A percentile compares a stretch with the other conserved stretches of the same genome.
Conservation (phyloP, 2,888 invertebrate species). For the Melangyna quadrimaculata region DNA sequence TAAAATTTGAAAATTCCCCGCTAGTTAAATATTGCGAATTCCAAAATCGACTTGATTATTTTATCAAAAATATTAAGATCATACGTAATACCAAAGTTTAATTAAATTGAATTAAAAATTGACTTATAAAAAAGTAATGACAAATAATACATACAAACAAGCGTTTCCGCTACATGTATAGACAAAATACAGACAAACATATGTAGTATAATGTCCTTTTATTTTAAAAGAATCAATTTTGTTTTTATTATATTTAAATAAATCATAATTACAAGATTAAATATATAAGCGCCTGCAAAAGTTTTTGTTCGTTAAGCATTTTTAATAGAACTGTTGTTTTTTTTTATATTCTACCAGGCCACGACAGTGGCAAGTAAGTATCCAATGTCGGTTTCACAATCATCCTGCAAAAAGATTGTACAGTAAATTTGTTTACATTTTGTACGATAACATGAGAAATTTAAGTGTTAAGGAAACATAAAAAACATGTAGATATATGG, state of each 20-base stretch:
- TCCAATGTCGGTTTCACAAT: slow-evolving; percentile 85
- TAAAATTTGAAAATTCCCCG: too few relatives aligned
- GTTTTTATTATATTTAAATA: neutral
- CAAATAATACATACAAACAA: too few relatives aligned
- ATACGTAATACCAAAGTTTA: too few relatives aligned
- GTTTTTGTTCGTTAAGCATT: neutral
- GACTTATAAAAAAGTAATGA: too few relatives aligned
- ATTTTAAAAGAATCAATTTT: too few relatives aligned
- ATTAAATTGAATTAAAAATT: too few relatives aligned
- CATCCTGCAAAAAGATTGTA: slow-evolving; percentile 84
- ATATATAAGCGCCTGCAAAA: neutral
- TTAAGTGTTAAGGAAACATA: neutral
- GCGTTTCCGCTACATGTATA: too few relatives aligned
- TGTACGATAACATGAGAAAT: neutral
- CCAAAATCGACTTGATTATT: too few relatives aligned
- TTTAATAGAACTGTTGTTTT: neutral
- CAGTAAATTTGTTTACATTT: slow-evolving; percentile 27
- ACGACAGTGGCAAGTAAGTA: slow-evolving; percentile 85
- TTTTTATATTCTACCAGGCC: slow-evolving; percentile 81
- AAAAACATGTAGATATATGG: neutral
- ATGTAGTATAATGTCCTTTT: too few relatives aligned
- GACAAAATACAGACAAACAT: too few relatives aligned
- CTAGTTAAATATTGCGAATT: too few relatives aligned
- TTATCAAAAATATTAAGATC: too few relatives aligned
- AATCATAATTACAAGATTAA: neutral